These are phyloP conservation scores for Calosoma granatense DNA, from an alignment of 1,140 invertebrate genomes.

Conservation along the genomic window DNA sequence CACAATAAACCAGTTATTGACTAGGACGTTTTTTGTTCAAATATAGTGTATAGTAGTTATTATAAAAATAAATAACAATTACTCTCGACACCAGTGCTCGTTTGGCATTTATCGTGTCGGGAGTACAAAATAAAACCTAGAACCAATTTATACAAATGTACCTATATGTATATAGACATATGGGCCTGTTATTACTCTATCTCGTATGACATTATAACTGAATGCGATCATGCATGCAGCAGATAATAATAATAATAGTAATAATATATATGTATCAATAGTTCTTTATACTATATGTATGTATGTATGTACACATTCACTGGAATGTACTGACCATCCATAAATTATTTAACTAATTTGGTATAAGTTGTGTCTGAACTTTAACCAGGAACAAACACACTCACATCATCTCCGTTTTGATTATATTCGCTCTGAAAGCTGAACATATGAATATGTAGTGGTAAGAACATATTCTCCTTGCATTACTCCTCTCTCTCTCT, in stretches of 20 bases:
- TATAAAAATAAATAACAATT: background rate
- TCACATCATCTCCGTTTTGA: background rate
- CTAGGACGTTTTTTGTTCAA: conserved; percentile 7
- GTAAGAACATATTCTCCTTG: no score
- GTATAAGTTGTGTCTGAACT: no score
- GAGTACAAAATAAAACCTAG: conserved; percentile 2
- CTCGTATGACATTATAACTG: background rate
- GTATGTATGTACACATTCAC: conserved; percentile 2
- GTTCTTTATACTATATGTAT: no score
- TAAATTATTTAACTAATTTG: no score
- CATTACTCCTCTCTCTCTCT: no score
- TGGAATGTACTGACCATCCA: conserved; percentile 3
- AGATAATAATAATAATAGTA: background rate
- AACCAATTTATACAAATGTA: conserved; percentile 1
- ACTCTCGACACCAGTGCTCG: no score
- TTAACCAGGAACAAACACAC: background rate
- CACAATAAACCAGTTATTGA: conserved; percentile 7
- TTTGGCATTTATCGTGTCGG: no score
- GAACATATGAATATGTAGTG: background rate
- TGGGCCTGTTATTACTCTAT: background rate
- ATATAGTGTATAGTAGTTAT: background rate
- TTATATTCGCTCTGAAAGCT: conserved; percentile 4
- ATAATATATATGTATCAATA: no score
- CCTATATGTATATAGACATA: background rate
- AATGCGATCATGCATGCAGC: background rate